These are phyloP conservation scores for Thera obeliscata DNA, from an alignment of 2,888 invertebrate genomes.

Conservation along the genomic window DNA sequence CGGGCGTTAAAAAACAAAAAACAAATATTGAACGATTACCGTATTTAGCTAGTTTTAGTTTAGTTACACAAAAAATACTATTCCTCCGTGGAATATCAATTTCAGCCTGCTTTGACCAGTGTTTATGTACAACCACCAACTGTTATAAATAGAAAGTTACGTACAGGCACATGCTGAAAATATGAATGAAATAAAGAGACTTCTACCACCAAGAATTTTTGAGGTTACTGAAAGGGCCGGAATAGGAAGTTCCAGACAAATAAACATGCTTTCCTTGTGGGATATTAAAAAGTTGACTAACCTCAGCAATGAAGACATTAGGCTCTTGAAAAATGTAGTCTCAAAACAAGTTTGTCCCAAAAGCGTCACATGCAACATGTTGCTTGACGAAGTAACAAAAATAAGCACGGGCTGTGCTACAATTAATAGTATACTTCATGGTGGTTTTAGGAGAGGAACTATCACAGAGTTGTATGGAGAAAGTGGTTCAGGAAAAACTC, in stretches of 20 bases:
- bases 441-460: constrained; percentile 88
- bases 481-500: constrained; percentile 93
- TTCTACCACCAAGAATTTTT: constrained; percentile 61
- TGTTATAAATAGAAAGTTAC: no score
- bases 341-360: constrained; percentile 53
- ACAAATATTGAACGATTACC: no score
- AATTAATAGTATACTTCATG: constrained; percentile 85
- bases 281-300: constrained; percentile 72
- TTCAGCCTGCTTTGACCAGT: no score
- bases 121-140: no score
- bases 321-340: constrained; percentile 60
- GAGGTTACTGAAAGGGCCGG: constrained; percentile 64
- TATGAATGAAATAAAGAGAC: constrained; percentile 37
- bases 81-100: no score
- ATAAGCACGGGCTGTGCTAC: constrained; percentile 83
- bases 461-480: constrained; percentile 92
- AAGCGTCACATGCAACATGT: constrained; percentile 50
- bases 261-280: constrained; percentile 62
- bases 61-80: no score
- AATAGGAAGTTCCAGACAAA: constrained; percentile 63
- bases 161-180: not conserved
- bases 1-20: no score
- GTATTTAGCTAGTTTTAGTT: no score
- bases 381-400: constrained; percentile 48
- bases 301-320: constrained; percentile 62